Percentiles rank a stretch among this genome's conserved stretches.
phyloP scores from a whole-genome alignment of 2,888 invertebrate species.

The Uloborus plumipes region DNA sequence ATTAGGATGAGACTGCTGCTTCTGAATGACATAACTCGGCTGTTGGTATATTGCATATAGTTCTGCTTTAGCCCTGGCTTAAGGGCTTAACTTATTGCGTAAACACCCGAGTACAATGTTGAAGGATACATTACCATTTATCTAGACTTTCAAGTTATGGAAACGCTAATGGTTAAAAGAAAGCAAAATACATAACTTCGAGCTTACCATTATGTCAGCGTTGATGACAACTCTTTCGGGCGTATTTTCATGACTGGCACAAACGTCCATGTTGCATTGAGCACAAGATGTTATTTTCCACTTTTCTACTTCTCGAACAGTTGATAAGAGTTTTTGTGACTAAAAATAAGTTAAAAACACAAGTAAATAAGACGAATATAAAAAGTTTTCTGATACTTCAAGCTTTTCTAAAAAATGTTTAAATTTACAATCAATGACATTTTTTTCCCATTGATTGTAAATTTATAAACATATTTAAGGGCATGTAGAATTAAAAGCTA shows the following conservation, averaged over 20 bases:
- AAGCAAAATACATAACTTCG: neutral
- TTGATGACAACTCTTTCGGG: conserved; percentile 36
- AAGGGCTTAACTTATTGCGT: no score
- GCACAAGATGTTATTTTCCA: conserved; percentile 49
- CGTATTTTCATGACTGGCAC: conserved; percentile 52
- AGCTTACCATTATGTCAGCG: conserved; percentile 25
- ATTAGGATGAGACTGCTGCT: no score
- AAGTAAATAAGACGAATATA: neutral
- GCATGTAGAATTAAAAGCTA: no score
- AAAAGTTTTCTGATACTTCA: neutral
- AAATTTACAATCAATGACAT: no score
- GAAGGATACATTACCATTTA: neutral
- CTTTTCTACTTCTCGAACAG: conserved; percentile 28
- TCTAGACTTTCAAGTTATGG: neutral
- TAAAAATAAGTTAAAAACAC: neutral
- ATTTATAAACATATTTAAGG: no score
- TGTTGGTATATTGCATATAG: no score
- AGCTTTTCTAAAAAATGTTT: no score
- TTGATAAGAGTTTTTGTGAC: conserved; percentile 49
- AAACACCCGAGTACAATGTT: no score
- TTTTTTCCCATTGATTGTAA: no score
- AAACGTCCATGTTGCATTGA: conserved; percentile 44
- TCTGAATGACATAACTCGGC: no score
- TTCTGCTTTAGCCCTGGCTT: no score
- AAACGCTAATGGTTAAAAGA: neutral